A percentile compares a stretch with the other conserved stretches of the same genome.
phyloP scores from a whole-genome alignment of 2,797 vertebrate genomes.

The Pipistrellus pipistrellus region DNA sequence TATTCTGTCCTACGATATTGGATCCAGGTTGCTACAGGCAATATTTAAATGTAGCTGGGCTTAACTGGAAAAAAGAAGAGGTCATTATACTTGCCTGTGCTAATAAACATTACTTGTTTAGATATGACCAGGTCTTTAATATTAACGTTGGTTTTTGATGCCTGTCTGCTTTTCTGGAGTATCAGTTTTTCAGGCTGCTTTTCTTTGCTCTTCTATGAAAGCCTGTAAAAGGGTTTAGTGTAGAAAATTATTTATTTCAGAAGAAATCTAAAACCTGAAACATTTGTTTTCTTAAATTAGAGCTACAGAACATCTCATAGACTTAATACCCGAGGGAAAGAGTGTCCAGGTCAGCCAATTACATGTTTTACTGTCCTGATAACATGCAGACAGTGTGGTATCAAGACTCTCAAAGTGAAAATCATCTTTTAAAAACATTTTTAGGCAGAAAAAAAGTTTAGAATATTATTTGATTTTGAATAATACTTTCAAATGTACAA shows the following conservation, averaged over 20 bases:
- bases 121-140: slow-evolving; percentile 77
- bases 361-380: background rate
- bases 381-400: background rate
- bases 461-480: slow-evolving; percentile 48
- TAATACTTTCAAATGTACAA: slow-evolving; percentile 20
- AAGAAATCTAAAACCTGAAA: slow-evolving; percentile 45
- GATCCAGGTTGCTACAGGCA: slow-evolving; percentile 83
- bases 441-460: slow-evolving; percentile 32
- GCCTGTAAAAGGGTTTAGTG: slow-evolving; percentile 58
- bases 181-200: slow-evolving; percentile 61
- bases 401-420: background rate
- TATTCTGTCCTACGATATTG: slow-evolving; percentile 83
- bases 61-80: slow-evolving; percentile 73
- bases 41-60: slow-evolving; percentile 77
- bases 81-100: slow-evolving; percentile 80
- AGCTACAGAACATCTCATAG: background rate
- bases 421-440: slow-evolving; percentile 46
- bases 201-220: slow-evolving; percentile 58
- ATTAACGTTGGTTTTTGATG: slow-evolving; percentile 66
- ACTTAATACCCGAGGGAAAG: background rate
- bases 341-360: background rate
- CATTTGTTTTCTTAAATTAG: slow-evolving; percentile 49
- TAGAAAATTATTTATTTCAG: slow-evolving; percentile 31
- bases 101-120: slow-evolving; percentile 83
- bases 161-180: slow-evolving; percentile 50